These are phyloP conservation scores for Lasioglossum oenotherae DNA, from an alignment of 2,888 invertebrate species.

Conservation along the genomic window DNA sequence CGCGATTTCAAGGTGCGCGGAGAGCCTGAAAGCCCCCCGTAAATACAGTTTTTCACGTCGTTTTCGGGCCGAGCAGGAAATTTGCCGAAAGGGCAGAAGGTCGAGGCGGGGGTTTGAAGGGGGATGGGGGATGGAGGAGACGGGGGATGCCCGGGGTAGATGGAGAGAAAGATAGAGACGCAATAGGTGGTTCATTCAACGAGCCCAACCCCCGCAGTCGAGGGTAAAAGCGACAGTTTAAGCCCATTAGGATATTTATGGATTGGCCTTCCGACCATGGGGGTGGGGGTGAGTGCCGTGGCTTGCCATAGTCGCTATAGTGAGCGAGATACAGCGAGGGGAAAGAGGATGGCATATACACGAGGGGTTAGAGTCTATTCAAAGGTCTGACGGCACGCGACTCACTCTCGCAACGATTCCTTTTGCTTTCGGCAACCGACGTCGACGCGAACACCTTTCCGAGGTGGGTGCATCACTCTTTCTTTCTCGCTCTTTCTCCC, in stretches of 20 bases:
- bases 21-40: slow-evolving; percentile 43
- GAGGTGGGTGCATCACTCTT: slow-evolving; percentile 57
- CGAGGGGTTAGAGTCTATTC: slow-evolving; percentile 62
- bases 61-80: slow-evolving; percentile 59
- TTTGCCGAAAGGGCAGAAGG: slow-evolving; percentile 46
- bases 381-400: slow-evolving; percentile 77
- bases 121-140: neutral
- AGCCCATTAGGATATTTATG: slow-evolving; percentile 82
- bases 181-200: slow-evolving; percentile 62
- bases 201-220: slow-evolving; percentile 62
- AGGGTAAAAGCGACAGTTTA: slow-evolving; percentile 79
- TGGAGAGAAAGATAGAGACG: slow-evolving; percentile 46
- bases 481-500: slow-evolving; percentile 7
- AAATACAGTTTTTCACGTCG: slow-evolving; percentile 65
- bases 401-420: slow-evolving; percentile 57
- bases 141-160: slow-evolving; percentile 34
- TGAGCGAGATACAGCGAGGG: slow-evolving; percentile 13
- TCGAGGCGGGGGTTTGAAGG: neutral
- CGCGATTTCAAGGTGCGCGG: slow-evolving; percentile 70
- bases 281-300: slow-evolving; percentile 31
- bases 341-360: slow-evolving; percentile 43
- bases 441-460: slow-evolving; percentile 69
- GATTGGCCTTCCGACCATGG: slow-evolving; percentile 70
- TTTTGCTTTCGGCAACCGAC: slow-evolving; percentile 37
- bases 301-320: neutral